Evolutionary conservation across 35 echinoderm and acorn worm genomes (phyloP).

Genomic region (Lytechinus variegatus): DNA sequence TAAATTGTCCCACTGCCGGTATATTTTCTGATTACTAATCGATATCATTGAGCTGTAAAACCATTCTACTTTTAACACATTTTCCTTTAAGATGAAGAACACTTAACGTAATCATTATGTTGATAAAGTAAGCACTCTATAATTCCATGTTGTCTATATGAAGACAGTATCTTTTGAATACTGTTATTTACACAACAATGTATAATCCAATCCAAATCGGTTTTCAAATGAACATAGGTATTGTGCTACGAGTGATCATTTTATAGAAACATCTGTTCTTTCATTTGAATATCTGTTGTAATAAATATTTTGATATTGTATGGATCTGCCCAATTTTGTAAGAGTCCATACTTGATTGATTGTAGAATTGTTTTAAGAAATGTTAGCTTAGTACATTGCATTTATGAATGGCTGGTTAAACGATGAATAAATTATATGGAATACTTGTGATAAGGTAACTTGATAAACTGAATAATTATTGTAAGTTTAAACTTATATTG

Average conservation of each 20-base stretch:
- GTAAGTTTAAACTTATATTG: background rate
- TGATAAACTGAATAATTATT: background rate
- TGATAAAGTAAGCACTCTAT: background rate
- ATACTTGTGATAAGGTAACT: background rate
- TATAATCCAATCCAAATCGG: background rate
- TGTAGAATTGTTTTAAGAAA: background rate
- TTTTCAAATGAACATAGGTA: background rate
- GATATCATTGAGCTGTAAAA: background rate
- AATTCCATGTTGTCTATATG: background rate
- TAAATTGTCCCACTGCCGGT: background rate
- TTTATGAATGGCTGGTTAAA: background rate
- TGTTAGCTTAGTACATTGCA: background rate
- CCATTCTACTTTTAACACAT: too few species aligned
- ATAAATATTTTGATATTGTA: background rate
- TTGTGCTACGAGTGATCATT: background rate
- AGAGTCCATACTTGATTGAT: background rate
- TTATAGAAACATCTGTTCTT: background rate
- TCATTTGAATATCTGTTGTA: background rate
- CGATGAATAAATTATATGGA: background rate
- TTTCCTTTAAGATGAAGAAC: too few species aligned
- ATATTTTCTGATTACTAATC: background rate
- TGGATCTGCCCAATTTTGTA: background rate
- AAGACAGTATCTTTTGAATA: background rate
- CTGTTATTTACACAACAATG: background rate
- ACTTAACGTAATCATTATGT: background rate